Evolutionary conservation across 92 coral and sea anemone species (phyloP).

Genomic region (Epizoanthus illoricatus): DNA sequence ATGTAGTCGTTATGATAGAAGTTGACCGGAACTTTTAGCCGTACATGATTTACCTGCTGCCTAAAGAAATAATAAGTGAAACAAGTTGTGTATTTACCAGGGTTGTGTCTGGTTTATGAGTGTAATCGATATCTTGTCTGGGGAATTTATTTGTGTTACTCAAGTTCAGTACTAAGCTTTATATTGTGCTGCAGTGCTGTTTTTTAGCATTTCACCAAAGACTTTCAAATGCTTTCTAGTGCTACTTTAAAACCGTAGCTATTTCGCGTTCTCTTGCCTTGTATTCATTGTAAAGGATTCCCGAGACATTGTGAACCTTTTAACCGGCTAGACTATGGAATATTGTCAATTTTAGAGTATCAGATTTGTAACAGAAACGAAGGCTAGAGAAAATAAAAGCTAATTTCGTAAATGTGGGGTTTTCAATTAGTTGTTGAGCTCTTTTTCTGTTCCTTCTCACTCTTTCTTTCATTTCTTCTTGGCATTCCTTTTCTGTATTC

Average conservation of each 20-base stretch:
- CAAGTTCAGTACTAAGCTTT: too few species aligned
- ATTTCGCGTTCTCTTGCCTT: neutral
- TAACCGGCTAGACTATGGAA: slow-evolving; percentile 9
- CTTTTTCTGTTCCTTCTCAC: neutral
- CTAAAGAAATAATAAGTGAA: too few species aligned
- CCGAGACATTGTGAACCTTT: slow-evolving; percentile 10
- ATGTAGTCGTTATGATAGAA: too few species aligned
- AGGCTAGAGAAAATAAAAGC: slow-evolving; percentile 22
- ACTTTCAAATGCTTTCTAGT: neutral
- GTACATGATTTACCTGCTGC: too few species aligned
- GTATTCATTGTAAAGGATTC: slow-evolving; percentile 5
- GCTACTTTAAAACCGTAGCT: neutral
- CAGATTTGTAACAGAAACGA: slow-evolving; percentile 36
- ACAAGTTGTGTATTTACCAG: too few species aligned
- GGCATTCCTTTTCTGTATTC: neutral
- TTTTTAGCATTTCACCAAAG: too few species aligned
- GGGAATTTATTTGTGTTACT: too few species aligned
- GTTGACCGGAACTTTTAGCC: too few species aligned
- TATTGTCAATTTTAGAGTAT: slow-evolving; percentile 26
- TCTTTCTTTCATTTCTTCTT: slow-evolving; percentile 8
- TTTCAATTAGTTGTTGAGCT: too few species aligned
- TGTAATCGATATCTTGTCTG: too few species aligned
- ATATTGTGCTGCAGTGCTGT: too few species aligned
- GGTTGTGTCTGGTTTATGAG: too few species aligned
- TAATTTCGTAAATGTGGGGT: slow-evolving; percentile 15